Evolutionary conservation across 2,113 vertebrate genomes (phyloP), one percentile per base, ranked within the genome.

Genomic region (Esox niger): DNA sequence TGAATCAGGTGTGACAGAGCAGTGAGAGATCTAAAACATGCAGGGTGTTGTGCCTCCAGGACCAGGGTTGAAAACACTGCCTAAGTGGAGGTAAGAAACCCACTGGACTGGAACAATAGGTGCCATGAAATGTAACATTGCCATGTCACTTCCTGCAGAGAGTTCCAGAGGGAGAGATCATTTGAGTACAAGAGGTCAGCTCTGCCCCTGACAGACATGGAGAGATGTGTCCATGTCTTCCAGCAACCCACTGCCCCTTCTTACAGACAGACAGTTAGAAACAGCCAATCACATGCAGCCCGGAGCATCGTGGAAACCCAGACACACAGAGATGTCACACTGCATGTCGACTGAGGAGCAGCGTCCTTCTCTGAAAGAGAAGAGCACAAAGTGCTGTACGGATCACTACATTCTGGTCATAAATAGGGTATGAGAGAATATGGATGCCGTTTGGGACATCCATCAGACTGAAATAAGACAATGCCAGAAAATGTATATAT

Each of bases 161-260:
- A 8, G 43, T 71, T 60, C 70, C 71, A 72, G 54, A 71, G 56
- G 66, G 59, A 68, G 60, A 74, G 55, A 7, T 75, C 74, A 0
- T 80, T 80, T 70, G 72, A 75, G 33, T 71, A 83, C 70, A 86
- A 82, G 71, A 68, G 38, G 61, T 52, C 23, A 2, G 58, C 72
- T 2, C 57, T 33, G 38, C 78, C 83, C 15, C 75, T 86, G 23
- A 83, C 78, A 1, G 82, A 83, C 1, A 27, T 77, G 49, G 80
- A 87, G 76, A 79, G 27, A 68, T 49, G 25, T 2, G 15, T 69
- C 33, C 73, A 68, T 49, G 32, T 60, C 1, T 80, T 79, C 52
- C 74, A 80, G 23, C 70, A 57, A 30, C 46, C 26, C 2, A 38
- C 26, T 7, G 64, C 59, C 0, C 6, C 64, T 2, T 46, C 4